These are phyloP conservation scores for Halictus rubicundus DNA, from an alignment of 1,140 invertebrate genomes.

Conservation along the genomic window DNA sequence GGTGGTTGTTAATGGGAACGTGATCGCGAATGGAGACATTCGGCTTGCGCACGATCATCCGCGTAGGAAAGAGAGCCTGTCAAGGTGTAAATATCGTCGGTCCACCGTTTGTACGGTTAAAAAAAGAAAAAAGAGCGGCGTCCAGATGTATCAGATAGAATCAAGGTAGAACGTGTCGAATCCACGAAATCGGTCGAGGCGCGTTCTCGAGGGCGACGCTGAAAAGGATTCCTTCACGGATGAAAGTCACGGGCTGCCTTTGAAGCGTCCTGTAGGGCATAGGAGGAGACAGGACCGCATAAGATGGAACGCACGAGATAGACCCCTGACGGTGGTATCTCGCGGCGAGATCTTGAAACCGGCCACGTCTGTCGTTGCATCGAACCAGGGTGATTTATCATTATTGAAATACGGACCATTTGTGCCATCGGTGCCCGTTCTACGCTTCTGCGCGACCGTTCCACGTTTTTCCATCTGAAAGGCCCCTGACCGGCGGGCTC, in stretches of 20 bases:
- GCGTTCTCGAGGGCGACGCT: not conserved
- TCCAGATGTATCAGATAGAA: not conserved
- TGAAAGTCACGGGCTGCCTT: constrained; percentile 28
- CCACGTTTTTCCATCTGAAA: constrained; percentile 36
- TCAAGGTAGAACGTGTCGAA: not conserved
- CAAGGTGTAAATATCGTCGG: too few species aligned
- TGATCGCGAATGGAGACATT: too few species aligned
- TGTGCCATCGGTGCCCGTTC: constrained; percentile 64
- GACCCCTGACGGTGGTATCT: constrained; percentile 73
- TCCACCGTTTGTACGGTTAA: too few species aligned
- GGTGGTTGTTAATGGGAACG: too few species aligned
- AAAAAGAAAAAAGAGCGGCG: too few species aligned
- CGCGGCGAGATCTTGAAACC: constrained; percentile 66
- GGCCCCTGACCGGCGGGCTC: not conserved
- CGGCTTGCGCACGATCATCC: too few species aligned
- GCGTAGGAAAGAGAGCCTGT: too few species aligned
- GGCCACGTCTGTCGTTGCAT: constrained; percentile 68
- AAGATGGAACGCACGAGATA: constrained; percentile 71
- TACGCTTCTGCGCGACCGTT: constrained; percentile 39
- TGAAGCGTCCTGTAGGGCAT: constrained; percentile 43
- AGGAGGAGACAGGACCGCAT: constrained; percentile 45
- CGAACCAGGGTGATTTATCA: constrained; percentile 75
- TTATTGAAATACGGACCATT: constrained; percentile 74
- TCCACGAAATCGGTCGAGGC: not conserved
- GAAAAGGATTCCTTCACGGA: constrained; percentile 22